phyloP scores from a whole-genome alignment of 2,888 invertebrate genomes.

The Meandrusa payeni region DNA sequence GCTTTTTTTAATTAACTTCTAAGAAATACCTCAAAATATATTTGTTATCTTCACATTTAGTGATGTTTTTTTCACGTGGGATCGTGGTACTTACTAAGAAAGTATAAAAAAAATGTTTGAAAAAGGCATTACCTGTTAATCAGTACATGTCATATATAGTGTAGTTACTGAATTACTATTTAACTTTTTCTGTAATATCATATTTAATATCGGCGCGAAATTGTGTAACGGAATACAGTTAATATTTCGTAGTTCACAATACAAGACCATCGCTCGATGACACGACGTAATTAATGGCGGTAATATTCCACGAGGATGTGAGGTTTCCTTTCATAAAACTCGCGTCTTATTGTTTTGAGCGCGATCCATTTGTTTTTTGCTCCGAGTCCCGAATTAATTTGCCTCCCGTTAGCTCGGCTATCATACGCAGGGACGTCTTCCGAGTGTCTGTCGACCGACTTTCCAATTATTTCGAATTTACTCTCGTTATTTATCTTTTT shows the following conservation, averaged over 20 bases:
- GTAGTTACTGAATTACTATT: no score
- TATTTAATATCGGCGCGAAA: no score
- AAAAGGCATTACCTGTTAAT: no score
- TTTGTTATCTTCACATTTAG: no score
- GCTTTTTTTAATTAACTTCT: no score
- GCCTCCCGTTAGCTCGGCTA: conserved; percentile 52
- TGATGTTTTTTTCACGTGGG: no score
- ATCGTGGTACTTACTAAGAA: no score
- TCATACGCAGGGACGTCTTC: conserved; percentile 53
- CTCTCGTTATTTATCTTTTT: conserved; percentile 7
- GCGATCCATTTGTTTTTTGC: conserved; percentile 57
- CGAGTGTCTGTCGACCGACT: conserved; percentile 2
- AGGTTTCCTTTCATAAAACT: conserved; percentile 56
- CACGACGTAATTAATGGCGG: conserved; percentile 63
- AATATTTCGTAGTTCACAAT: not conserved
- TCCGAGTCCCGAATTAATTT: conserved; percentile 62
- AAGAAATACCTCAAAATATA: no score
- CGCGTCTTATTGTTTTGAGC: conserved; percentile 53
- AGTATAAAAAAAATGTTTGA: no score
- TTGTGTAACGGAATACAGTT: no score
- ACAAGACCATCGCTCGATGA: conserved; percentile 40
- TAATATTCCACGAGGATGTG: conserved; percentile 46
- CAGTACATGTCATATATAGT: no score
- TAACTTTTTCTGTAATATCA: no score
- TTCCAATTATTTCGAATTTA: conserved; percentile 10